These are phyloP conservation scores for Onychomys leucogaster DNA, from an alignment of 2,797 vertebrate genomes.

Conservation along the genomic window DNA sequence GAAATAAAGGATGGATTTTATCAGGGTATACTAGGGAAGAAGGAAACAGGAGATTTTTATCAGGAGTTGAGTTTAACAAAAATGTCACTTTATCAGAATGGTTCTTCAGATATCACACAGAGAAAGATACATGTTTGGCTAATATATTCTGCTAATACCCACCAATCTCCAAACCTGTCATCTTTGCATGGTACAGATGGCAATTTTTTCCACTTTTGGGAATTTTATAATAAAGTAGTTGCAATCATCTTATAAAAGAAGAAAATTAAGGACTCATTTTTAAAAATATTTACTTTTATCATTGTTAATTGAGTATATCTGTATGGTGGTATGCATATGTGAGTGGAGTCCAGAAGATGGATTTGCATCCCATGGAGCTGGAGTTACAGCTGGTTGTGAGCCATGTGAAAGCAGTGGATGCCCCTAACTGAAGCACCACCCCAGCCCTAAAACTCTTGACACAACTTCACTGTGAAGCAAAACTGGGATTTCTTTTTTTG, in stretches of 20 bases:
- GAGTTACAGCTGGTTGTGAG: not conserved
- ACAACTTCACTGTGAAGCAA: slow-evolving; percentile 4
- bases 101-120: slow-evolving; percentile 82
- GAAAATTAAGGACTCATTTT: not conserved
- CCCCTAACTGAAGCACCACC: not conserved
- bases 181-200: slow-evolving; percentile 79
- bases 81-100: slow-evolving; percentile 83
- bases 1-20: slow-evolving; percentile 82
- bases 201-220: slow-evolving; percentile 74
- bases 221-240: slow-evolving; percentile 77
- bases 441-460: not conserved
- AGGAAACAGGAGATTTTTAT: slow-evolving; percentile 78
- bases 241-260: slow-evolving; percentile 52
- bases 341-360: not conserved
- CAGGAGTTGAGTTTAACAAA: slow-evolving; percentile 80
- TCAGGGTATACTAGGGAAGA: slow-evolving; percentile 71
- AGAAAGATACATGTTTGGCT: slow-evolving; percentile 82
- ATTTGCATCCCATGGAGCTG: not conserved
- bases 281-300: not conserved
- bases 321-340: not conserved
- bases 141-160: slow-evolving; percentile 85
- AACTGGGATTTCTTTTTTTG: not conserved
- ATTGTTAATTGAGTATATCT: not conserved
- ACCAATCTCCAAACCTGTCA: slow-evolving; percentile 84
- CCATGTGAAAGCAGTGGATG: not conserved